Conservation (phyloP, 1,140 invertebrate genomes). For the Diachasma alloeum region DNA sequence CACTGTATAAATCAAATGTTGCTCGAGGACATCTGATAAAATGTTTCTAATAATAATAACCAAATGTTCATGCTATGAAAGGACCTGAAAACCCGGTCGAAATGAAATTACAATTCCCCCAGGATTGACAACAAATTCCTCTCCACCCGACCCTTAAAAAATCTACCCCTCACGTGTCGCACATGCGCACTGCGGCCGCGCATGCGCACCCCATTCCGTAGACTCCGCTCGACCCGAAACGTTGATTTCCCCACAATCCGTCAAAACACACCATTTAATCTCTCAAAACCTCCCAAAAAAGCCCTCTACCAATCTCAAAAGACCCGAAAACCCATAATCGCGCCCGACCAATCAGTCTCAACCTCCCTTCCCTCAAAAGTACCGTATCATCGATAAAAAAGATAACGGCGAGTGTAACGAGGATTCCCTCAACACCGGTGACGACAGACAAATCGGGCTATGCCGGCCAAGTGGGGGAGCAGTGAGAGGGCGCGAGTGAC, state of each 20-base stretch:
- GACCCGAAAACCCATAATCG: not conserved
- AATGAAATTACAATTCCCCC: not conserved
- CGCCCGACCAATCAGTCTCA: not conserved
- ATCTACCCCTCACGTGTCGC: slow-evolving; percentile 2
- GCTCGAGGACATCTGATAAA: no score
- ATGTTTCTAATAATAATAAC: no score
- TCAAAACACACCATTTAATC: not conserved
- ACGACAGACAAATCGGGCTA: no score
- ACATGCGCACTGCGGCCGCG: not conserved
- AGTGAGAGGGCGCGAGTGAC: not conserved
- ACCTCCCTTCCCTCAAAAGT: not conserved
- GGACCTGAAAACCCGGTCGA: no score
- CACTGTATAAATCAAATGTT: no score
- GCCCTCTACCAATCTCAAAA: not conserved
- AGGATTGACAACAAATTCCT: not conserved
- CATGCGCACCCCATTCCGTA: not conserved
- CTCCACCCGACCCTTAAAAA: not conserved
- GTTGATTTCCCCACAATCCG: not conserved
- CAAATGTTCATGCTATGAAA: no score
- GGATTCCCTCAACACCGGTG: no score
- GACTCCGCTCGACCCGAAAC: not conserved
- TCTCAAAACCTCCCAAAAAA: not conserved
- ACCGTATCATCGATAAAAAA: not conserved
- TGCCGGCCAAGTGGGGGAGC: not conserved
- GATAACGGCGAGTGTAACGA: not conserved